phyloP scores from a whole-genome alignment of 1,140 invertebrate species.

The Drosophila subpulchrella region DNA sequence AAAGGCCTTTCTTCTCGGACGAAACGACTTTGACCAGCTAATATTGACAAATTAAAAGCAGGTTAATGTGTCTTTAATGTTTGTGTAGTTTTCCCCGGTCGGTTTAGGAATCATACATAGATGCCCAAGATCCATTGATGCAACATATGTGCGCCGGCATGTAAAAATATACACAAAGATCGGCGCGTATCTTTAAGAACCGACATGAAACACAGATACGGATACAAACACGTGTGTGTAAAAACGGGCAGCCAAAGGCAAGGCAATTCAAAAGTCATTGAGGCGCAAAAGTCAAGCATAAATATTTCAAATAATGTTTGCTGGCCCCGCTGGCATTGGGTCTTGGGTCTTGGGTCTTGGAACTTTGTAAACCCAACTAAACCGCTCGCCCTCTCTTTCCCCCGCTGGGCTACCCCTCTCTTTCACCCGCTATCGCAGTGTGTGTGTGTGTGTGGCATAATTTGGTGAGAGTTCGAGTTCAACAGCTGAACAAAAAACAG shows the following conservation, averaged over 20 bases:
- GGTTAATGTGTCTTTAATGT: conserved; percentile 78
- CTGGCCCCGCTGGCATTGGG: conserved; percentile 72
- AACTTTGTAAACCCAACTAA: conserved; percentile 13
- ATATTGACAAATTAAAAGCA: conserved; percentile 83
- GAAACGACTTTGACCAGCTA: conserved; percentile 39
- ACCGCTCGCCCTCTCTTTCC: conserved; percentile 18
- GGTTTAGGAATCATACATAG: not conserved
- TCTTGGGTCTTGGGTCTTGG: conserved; percentile 44
- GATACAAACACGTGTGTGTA: conserved; percentile 38
- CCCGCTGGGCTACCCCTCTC: conserved; percentile 14
- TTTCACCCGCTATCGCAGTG: conserved; percentile 22
- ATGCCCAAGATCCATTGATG: conserved; percentile 20
- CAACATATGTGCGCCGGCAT: conserved; percentile 44
- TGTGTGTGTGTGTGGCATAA: conserved; percentile 68
- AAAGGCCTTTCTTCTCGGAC: conserved; percentile 39
- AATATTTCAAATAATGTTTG: conserved; percentile 83
- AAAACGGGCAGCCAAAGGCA: conserved; percentile 77
- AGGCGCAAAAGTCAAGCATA: conserved; percentile 83
- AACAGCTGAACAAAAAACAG: conserved; percentile 77
- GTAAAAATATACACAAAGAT: conserved; percentile 34
- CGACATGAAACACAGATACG: conserved; percentile 27
- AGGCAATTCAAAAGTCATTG: conserved; percentile 83
- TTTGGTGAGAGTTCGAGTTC: conserved; percentile 81
- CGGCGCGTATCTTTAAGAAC: conserved; percentile 40
- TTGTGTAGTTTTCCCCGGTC: conserved; percentile 32